These are phyloP conservation scores for Gambusia holbrooki DNA, from an alignment of 2,113 vertebrate species.

Conservation along the genomic window DNA sequence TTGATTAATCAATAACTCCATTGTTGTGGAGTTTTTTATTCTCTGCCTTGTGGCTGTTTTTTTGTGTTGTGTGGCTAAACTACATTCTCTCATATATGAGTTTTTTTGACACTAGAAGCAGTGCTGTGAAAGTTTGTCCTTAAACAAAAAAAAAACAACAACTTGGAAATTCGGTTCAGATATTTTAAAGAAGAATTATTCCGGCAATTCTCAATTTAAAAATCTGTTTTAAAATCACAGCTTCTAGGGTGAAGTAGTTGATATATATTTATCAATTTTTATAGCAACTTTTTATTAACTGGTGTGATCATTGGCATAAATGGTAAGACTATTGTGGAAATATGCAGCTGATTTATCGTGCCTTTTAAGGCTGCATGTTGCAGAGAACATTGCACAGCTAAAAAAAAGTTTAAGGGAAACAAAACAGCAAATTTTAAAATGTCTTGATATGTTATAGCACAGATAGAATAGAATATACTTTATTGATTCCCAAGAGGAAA, in stretches of 20 bases:
- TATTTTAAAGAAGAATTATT: background rate
- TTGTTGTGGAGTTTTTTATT: background rate
- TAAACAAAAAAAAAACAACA: background rate
- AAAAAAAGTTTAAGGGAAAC: too few species aligned
- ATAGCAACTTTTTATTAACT: background rate
- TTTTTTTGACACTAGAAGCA: background rate
- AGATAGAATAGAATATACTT: too few species aligned
- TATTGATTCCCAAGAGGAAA: too few species aligned
- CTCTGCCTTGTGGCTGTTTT: background rate
- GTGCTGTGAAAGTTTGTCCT: background rate
- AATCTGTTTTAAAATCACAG: background rate
- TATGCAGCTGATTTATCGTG: background rate
- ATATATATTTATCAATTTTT: background rate
- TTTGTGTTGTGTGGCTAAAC: background rate
- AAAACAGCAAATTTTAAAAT: too few species aligned
- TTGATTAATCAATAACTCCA: conserved; percentile 5
- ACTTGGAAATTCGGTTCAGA: background rate
- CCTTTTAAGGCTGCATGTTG: background rate
- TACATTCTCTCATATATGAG: background rate
- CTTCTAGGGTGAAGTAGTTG: background rate
- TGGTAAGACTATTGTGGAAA: background rate
- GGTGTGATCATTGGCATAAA: background rate
- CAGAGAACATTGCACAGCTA: background rate
- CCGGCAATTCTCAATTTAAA: background rate
- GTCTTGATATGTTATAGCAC: too few species aligned